These are phyloP conservation scores for Alviniconcha strummeri DNA, from an alignment of 2,888 invertebrate genomes.

Conservation along the genomic window DNA sequence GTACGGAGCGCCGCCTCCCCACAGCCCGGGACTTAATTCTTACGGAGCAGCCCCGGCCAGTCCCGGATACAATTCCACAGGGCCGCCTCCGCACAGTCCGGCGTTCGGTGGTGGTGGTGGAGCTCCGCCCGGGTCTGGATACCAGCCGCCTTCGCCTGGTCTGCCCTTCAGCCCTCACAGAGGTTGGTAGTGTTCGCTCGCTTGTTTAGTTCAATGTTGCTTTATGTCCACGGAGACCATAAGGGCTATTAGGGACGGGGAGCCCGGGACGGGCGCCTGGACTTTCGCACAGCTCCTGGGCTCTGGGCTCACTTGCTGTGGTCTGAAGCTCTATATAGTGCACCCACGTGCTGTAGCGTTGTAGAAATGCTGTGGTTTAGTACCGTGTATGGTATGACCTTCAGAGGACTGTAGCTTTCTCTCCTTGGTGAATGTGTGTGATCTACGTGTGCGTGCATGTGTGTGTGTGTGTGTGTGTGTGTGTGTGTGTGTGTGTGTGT, in stretches of 20 bases:
- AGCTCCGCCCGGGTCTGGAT: conserved; percentile 5
- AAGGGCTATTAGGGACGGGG: no score
- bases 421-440: neutral
- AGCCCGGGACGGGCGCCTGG: no score
- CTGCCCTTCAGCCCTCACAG: neutral
- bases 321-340: no score
- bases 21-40: neutral
- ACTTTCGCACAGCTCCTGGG: no score
- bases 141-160: conserved; percentile 5
- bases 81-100: neutral
- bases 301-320: no score
- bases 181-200: neutral
- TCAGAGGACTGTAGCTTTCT: no score
- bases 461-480: conserved; percentile 10
- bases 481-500: conserved; percentile 1
- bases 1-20: neutral
- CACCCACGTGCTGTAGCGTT: no score
- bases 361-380: no score
- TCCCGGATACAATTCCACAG: neutral
- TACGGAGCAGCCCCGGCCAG: neutral
- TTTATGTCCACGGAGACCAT: no score
- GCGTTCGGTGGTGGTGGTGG: no score
- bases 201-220: no score
- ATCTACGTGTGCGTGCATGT: neutral
- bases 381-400: no score